A percentile compares a stretch with the other conserved stretches of the same genome.
phyloP scores from a whole-genome alignment of 2,113 vertebrate genomes.

The Thunnus thynnus region DNA sequence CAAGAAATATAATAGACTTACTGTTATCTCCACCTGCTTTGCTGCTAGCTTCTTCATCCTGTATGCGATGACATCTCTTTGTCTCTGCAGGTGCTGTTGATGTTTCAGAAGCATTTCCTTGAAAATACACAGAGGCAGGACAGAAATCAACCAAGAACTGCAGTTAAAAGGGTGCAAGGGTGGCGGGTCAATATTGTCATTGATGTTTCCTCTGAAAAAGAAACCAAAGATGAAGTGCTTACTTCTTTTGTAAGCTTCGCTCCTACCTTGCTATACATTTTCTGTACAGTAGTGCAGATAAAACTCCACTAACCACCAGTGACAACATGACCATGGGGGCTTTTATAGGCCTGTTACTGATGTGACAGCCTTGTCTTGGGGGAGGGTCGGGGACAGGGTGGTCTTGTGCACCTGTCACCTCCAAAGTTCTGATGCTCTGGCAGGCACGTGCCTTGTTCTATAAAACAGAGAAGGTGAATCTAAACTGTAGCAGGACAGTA shows the following conservation, averaged over 20 bases:
- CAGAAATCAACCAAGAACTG: neutral
- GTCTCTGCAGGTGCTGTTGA: constrained; percentile 67
- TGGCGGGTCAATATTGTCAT: neutral
- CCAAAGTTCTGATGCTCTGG: constrained; percentile 24
- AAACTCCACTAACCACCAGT: constrained; percentile 14
- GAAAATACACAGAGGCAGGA: neutral
- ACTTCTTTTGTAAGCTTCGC: constrained; percentile 58
- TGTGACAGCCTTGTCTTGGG: constrained; percentile 28
- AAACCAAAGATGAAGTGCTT: constrained; percentile 23
- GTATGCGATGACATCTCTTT: constrained; percentile 68
- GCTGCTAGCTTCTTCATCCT: constrained; percentile 76
- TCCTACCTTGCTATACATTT: constrained; percentile 8
- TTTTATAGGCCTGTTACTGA: constrained; percentile 58
- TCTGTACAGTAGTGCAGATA: neutral
- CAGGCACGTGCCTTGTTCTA: constrained; percentile 39
- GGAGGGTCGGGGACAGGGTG: constrained; percentile 6
- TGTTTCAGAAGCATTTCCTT: constrained; percentile 67
- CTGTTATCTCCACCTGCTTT: constrained; percentile 71
- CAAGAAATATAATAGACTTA: constrained; percentile 48
- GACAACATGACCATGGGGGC: neutral
- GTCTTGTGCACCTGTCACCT: neutral
- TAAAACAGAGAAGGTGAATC: constrained; percentile 34
- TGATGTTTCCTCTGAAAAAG: constrained; percentile 1
- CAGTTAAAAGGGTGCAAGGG: neutral
- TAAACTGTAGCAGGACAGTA: neutral